Evolutionary conservation across 2,113 vertebrate genomes (phyloP), one percentile per base, ranked within the genome.

Genomic region (Pterocles orientalis): DNA sequence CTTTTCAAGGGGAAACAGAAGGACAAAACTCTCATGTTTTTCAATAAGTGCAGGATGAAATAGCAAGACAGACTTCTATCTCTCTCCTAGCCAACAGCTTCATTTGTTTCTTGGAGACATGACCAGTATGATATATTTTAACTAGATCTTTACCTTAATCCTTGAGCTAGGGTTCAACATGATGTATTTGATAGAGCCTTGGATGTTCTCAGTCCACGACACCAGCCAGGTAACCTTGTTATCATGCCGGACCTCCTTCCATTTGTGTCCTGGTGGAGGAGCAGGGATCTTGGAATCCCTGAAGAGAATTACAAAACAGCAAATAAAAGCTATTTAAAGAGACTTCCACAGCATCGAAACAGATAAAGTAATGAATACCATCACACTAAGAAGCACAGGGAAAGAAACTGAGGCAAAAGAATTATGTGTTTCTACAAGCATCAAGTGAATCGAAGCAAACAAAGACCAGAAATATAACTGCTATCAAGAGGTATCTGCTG

Each of bases 121-220:
- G 12, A 77, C 19, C 51, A 60, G 4, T 14, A 77, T 19, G 15
- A 62, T 7, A 13, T 10, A 11, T 34, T 18, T 29, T 61, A 88
- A 79, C 20, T 43, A 51, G 31, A 85, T 43, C 14, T 86, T 91
- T 97, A 99, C 99, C 99, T 99, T 99, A 96, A 99, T 99, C 97
- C 99, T 98, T 93, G 99, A 99, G 96, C 99, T 99, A 36, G 99
- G 99, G 71, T 99, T 99, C 94, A 99, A 97, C 99, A 99, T 99
- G 94, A 99, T 99, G 96, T 99, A 99, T 93, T 99, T 99, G 97
- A 99, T 99, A 68, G 99, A 99, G 80, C 99, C 99, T 85, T 99
- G 99, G 95, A 99, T 99, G 95, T 99, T 99, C 96, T 99, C 99
- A 3, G 99, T 99, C 99, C 99, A 99, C 9, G 99, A 99, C 29